Evolutionary conservation across 2,888 invertebrate species (phyloP), one percentile per base, ranked within the genome.

Genomic region (Scaptomyza caliginosa): DNA sequence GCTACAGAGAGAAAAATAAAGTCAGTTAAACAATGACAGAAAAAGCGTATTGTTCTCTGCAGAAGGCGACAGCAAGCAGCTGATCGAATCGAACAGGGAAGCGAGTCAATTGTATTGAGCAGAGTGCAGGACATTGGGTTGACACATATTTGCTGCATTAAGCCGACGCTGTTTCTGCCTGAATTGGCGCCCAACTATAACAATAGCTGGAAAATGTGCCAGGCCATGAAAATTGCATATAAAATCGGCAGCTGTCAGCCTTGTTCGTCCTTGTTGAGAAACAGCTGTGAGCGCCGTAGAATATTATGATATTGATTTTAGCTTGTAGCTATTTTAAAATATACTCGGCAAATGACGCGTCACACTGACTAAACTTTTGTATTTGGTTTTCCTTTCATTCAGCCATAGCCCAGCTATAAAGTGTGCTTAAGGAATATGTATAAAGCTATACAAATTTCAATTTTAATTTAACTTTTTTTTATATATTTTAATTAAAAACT

Each of bases 61-160:
- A n/a, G n/a, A 8, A 10, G 50, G 46, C 57, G 43, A 43, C 66
- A 73, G 82, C 83, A 83, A 73, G 82, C 83, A 83, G 83, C 87
- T 83, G 83, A 83, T 87, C 85, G 69, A 55, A 83, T 87, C 85
- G 69, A 55, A 50, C 42, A 36, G 34, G 51, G 19, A 3, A 21
- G 10, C 36, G 23, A 42, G 52, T 58, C 52, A 72, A 73, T 62
- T 79, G 67, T 43, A 74, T 57, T 67, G 62, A 62, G 39, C 48
- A 56, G 50, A 19, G 43, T 13, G 10, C 45, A 45, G 28, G 28
- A 19, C 45, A 30, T 13, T n/a, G n/a, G 13, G 21, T 32, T 88
- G 85, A 85, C 88, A 88, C 70, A 85, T 57, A 87, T 85, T 78
- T 69, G 40, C 50, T 28, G 24, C 34, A n/a, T n/a, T n/a, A n/a